A percentile compares a stretch with the other conserved stretches of the same genome.
Evolutionary conservation across 2,113 vertebrate species (phyloP).

Genomic region (Alectura lathami): DNA sequence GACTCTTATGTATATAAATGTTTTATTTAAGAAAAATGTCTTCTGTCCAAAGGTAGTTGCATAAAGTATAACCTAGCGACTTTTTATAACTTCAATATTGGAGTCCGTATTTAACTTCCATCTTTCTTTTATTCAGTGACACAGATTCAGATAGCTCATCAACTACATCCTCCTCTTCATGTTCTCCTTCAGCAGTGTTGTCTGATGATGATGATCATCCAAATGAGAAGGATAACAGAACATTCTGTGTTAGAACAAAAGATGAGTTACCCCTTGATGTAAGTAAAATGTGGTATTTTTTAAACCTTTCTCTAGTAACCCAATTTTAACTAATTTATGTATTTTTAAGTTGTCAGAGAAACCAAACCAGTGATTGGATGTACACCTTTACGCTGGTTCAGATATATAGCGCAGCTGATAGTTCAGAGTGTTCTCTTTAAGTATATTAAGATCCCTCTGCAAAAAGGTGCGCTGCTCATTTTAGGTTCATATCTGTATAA

Average conservation of each 20-base stretch:
- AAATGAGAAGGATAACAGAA: conserved; percentile 57
- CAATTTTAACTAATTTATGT: neutral
- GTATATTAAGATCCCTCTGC: neutral
- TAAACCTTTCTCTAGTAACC: neutral
- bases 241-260: conserved; percentile 69
- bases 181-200: conserved; percentile 43
- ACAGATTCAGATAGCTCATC: conserved; percentile 77
- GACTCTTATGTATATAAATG: neutral
- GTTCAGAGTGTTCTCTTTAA: neutral
- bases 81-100: neutral
- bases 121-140: conserved; percentile 64
- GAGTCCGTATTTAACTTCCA: neutral
- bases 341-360: neutral
- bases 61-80: neutral
- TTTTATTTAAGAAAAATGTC: neutral
- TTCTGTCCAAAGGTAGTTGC: neutral
- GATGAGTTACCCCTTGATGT: conserved; percentile 76
- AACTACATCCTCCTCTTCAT: neutral
- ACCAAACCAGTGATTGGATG: neutral
- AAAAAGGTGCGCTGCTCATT: neutral
- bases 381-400: neutral
- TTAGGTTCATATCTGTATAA: neutral
- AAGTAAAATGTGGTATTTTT: conserved; percentile 31
- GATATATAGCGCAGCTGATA: neutral
- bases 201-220: conserved; percentile 73